Conservation (phyloP, 2,888 invertebrate genomes). For the Theristus sp. region DNA sequence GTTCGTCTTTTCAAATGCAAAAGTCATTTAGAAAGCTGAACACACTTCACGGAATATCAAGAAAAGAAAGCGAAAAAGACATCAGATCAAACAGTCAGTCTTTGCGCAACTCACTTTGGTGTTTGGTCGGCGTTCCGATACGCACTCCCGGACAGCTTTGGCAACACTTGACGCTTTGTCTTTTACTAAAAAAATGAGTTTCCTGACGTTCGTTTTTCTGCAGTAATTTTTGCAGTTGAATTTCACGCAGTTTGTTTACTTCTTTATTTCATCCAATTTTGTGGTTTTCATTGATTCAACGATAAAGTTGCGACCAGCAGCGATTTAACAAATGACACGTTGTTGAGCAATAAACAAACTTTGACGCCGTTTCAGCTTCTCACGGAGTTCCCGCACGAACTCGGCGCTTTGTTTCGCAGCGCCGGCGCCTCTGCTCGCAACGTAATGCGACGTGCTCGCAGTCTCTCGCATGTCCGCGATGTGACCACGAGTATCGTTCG, state of each 20-base stretch:
- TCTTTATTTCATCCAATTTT: too few relatives aligned
- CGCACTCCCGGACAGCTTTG: neutral
- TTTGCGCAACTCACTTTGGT: neutral
- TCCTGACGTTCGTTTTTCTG: too few relatives aligned
- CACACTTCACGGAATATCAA: too few relatives aligned
- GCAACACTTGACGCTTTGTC: neutral
- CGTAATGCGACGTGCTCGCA: too few relatives aligned
- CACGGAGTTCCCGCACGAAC: neutral
- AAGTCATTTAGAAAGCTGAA: too few relatives aligned
- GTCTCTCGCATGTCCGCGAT: too few relatives aligned
- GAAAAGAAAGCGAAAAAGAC: too few relatives aligned
- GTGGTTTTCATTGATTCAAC: too few relatives aligned
- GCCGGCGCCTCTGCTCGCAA: neutral
- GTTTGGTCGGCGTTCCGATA: neutral
- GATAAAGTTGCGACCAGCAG: neutral
- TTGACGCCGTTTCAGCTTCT: neutral
- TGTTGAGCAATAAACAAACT: neutral
- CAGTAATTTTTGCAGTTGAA: too few relatives aligned
- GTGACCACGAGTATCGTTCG: too few relatives aligned
- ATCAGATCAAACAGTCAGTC: too few relatives aligned
- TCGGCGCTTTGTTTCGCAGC: neutral
- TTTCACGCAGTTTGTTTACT: too few relatives aligned
- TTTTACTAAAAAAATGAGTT: neutral
- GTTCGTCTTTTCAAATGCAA: neutral
- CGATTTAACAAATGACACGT: neutral